These are phyloP conservation scores for Dusona sp. DNA, from an alignment of 2,888 invertebrate genomes.

Conservation along the genomic window DNA sequence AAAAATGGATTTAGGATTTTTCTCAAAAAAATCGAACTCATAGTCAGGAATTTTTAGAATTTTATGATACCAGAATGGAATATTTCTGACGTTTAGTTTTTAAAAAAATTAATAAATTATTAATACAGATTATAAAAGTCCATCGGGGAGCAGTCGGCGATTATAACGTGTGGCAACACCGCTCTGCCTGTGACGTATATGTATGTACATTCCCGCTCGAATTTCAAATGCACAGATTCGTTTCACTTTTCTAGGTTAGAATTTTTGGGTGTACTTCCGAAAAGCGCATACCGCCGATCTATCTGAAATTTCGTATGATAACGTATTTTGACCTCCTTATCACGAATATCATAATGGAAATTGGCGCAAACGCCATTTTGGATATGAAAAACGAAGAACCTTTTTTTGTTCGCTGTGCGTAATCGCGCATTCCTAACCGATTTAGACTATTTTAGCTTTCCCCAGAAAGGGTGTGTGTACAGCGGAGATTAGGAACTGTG, in stretches of 20 bases:
- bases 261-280: too few species aligned
- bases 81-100: slow-evolving; percentile 31
- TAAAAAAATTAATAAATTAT: slow-evolving; percentile 17
- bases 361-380: too few species aligned
- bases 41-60: slow-evolving; percentile 18
- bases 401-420: too few species aligned
- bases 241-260: slow-evolving; percentile 14
- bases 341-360: too few species aligned
- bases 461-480: too few species aligned
- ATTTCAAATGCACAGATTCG: slow-evolving; percentile 12
- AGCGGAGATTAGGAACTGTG: too few species aligned
- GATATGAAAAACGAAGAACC: too few species aligned
- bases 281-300: too few species aligned
- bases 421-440: too few species aligned
- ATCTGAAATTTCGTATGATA: too few species aligned
- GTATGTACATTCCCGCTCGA: slow-evolving; percentile 23
- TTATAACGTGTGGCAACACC: slow-evolving; percentile 36
- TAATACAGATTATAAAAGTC: slow-evolving; percentile 20
- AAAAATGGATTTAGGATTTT: slow-evolving; percentile 24
- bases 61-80: slow-evolving; percentile 19
- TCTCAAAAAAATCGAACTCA: slow-evolving; percentile 3
- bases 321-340: too few species aligned
- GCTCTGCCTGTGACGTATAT: slow-evolving; percentile 32
- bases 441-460: too few species aligned
- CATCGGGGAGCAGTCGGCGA: slow-evolving; percentile 26